phyloP scores from a whole-genome alignment of 2,797 vertebrate species.

The Lepidocolaptes lacrymiger region DNA sequence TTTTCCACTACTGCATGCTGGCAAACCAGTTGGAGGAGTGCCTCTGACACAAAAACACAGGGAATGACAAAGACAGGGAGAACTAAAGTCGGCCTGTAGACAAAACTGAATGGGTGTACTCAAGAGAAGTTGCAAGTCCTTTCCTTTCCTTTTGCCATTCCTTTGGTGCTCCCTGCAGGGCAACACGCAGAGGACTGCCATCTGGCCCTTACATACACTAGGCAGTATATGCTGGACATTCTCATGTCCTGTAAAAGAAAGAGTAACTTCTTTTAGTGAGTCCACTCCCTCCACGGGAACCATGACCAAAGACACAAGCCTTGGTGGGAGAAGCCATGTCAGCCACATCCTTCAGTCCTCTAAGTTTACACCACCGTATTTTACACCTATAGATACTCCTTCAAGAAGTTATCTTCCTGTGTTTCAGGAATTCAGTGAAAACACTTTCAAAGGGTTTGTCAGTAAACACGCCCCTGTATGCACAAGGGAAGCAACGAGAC shows the following conservation, averaged over 20 bases:
- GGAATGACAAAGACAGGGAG: neutral
- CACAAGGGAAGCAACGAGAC: neutral
- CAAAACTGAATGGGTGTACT: neutral
- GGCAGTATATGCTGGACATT: neutral
- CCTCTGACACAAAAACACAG: neutral
- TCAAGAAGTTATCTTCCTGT: neutral
- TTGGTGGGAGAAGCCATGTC: neutral
- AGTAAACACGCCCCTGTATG: neutral
- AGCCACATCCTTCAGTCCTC: fast-evolving
- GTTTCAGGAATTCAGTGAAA: neutral
- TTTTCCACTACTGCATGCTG: neutral
- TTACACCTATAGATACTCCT: neutral
- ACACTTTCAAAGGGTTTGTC: neutral
- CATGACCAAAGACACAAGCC: neutral
- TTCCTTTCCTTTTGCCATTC: neutral
- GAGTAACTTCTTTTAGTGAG: neutral
- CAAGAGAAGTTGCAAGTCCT: neutral
- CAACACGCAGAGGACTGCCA: neutral
- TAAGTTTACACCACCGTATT: neutral
- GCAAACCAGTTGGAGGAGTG: neutral
- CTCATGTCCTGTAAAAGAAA: neutral
- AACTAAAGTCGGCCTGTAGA: neutral
- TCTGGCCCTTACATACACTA: neutral
- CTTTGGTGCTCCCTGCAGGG: neutral
- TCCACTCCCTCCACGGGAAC: neutral